phyloP scores from a whole-genome alignment of 2,888 invertebrate species.

The Eubasilissa splendida region DNA sequence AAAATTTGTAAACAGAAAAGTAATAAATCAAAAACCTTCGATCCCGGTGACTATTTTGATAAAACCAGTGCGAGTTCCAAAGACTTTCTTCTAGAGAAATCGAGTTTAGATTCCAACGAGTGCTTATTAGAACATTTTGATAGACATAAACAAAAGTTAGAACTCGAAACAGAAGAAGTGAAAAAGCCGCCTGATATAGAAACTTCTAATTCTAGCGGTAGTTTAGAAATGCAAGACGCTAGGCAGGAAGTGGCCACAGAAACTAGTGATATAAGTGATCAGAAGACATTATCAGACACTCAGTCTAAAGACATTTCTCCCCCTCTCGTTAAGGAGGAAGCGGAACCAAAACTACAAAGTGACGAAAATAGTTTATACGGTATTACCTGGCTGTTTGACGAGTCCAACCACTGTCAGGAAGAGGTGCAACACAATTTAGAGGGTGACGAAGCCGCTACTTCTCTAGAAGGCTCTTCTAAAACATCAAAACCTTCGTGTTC shows the following conservation, averaged over 20 bases:
- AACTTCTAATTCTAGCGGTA: slow-evolving; percentile 75
- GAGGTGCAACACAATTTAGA: slow-evolving; percentile 59
- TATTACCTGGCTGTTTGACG: slow-evolving; percentile 71
- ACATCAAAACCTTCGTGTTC: slow-evolving; percentile 68
- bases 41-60: slow-evolving; percentile 70
- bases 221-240: slow-evolving; percentile 72
- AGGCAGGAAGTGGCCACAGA: slow-evolving; percentile 58
- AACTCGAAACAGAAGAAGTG: slow-evolving; percentile 60
- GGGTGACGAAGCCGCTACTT: slow-evolving; percentile 58
- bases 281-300: slow-evolving; percentile 65
- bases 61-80: slow-evolving; percentile 81
- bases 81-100: slow-evolving; percentile 78
- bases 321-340: slow-evolving; percentile 50
- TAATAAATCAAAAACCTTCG: slow-evolving; percentile 63
- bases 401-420: slow-evolving; percentile 64
- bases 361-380: slow-evolving; percentile 70
- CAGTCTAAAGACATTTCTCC: slow-evolving; percentile 54
- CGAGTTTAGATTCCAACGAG: slow-evolving; percentile 72
- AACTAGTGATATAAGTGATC: slow-evolving; percentile 61
- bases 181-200: slow-evolving; percentile 64
- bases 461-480: slow-evolving; percentile 58
- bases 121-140: slow-evolving; percentile 64
- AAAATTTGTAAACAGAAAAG: slow-evolving; percentile 60
- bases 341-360: slow-evolving; percentile 58
- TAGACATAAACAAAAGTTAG: slow-evolving; percentile 61